Evolutionary conservation across 2,888 invertebrate genomes (phyloP).

Genomic region (Buathra laborator): DNA sequence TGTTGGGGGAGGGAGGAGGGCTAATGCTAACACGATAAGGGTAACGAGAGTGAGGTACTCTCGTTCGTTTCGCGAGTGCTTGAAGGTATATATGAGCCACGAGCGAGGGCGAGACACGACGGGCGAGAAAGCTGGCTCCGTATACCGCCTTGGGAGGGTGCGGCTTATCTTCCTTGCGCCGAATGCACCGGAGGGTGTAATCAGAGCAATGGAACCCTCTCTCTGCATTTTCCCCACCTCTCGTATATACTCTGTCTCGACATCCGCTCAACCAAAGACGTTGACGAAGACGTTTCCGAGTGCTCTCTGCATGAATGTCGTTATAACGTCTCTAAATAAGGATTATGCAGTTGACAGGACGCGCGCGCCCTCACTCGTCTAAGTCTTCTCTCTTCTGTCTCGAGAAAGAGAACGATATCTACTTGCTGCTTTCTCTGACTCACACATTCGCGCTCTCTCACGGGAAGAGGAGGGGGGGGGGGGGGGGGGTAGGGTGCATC

Average conservation of each 20-base stretch:
- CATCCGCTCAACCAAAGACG: constrained; percentile 29
- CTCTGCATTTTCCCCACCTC: constrained; percentile 40
- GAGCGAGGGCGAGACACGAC: constrained; percentile 3
- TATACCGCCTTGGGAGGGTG: constrained; percentile 28
- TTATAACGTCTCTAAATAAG: constrained; percentile 62
- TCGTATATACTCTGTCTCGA: constrained; percentile 15
- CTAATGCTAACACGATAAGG: constrained; percentile 42
- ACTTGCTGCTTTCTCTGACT: neutral
- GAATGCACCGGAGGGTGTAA: constrained; percentile 67
- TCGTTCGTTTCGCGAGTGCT: constrained; percentile 11
- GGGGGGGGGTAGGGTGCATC: no score
- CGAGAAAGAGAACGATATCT: neutral
- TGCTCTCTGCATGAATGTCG: constrained; percentile 59
- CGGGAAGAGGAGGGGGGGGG: neutral
- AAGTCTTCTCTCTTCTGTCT: neutral
- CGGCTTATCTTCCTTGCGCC: constrained; percentile 71
- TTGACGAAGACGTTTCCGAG: constrained; percentile 45
- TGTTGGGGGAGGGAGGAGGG: no score
- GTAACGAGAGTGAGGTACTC: constrained; percentile 38
- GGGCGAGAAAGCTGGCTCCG: neutral
- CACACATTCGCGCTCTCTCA: neutral
- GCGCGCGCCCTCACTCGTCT: neutral
- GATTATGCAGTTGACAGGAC: constrained; percentile 49
- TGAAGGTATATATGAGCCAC: constrained; percentile 18
- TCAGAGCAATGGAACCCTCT: constrained; percentile 69